Conservation (phyloP, 92 coral and sea anemone species). For the Desmophyllum pertusum region DNA sequence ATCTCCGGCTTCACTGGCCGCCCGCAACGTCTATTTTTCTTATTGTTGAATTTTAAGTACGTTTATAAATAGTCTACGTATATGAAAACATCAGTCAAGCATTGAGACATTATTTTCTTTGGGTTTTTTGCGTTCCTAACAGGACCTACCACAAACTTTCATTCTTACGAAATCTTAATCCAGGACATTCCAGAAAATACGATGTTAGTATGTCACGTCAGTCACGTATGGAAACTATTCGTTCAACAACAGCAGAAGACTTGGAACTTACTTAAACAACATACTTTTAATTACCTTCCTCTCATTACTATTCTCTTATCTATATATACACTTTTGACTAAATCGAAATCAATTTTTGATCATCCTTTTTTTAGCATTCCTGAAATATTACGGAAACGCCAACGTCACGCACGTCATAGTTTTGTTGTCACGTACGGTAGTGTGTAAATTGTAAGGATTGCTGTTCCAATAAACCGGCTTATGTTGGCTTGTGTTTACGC, state of each 20-base stretch:
- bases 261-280: background rate
- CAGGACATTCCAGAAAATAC: slow-evolving; percentile 26
- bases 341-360: background rate
- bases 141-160: background rate
- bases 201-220: slow-evolving; percentile 11
- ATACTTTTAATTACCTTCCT: background rate
- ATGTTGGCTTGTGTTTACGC: background rate
- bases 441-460: background rate
- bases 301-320: slow-evolving; percentile 1
- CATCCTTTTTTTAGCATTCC: background rate
- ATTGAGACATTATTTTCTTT: background rate
- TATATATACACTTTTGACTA: background rate
- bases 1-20: background rate
- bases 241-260: background rate
- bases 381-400: background rate
- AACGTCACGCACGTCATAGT: slow-evolving; percentile 28
- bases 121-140: background rate
- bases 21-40: slow-evolving; percentile 10
- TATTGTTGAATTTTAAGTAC: slow-evolving; percentile 8
- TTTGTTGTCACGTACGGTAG: slow-evolving; percentile 18
- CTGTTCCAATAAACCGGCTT: background rate
- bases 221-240: background rate
- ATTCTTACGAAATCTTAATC: background rate
- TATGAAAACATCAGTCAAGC: slow-evolving; percentile 1
- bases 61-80: slow-evolving; percentile 39